Conservation (phyloP, 2,113 vertebrate species). For the Eulemur rufifrons region DNA sequence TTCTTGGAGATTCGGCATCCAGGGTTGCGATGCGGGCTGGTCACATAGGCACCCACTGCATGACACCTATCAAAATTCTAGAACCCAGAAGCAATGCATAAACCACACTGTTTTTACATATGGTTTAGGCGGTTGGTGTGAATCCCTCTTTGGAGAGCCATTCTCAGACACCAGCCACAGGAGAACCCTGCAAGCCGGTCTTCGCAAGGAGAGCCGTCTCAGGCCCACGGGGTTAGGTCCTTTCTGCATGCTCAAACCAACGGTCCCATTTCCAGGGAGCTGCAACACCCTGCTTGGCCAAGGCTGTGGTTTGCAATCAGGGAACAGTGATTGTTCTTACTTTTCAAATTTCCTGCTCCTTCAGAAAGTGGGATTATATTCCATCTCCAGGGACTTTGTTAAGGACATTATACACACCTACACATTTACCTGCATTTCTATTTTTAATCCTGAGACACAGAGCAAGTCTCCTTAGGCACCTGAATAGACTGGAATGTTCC, state of each 20-base stretch:
- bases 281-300: accelerated
- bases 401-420: too few relatives aligned
- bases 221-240: not conserved
- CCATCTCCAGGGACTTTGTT: too few relatives aligned
- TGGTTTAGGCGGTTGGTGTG: not conserved
- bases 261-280: not conserved
- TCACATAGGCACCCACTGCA: not conserved
- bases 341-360: not conserved
- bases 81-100: not conserved
- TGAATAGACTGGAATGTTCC: too few relatives aligned
- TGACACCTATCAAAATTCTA: not conserved
- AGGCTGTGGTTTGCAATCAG: accelerated
- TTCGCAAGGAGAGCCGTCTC: not conserved
- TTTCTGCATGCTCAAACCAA: not conserved
- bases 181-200: not conserved
- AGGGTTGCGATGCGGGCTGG: not conserved
- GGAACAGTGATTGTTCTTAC: accelerated
- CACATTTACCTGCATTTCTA: too few relatives aligned
- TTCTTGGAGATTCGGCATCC: not conserved
- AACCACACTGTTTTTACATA: not conserved
- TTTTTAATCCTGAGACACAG: too few relatives aligned
- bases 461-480: too few relatives aligned
- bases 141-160: not conserved
- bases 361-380: not conserved
- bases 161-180: not conserved